Percentiles rank a stretch among this genome's conserved stretches.
Evolutionary conservation across 2,797 vertebrate genomes (phyloP).

Genomic region (Bothrops alternatus): DNA sequence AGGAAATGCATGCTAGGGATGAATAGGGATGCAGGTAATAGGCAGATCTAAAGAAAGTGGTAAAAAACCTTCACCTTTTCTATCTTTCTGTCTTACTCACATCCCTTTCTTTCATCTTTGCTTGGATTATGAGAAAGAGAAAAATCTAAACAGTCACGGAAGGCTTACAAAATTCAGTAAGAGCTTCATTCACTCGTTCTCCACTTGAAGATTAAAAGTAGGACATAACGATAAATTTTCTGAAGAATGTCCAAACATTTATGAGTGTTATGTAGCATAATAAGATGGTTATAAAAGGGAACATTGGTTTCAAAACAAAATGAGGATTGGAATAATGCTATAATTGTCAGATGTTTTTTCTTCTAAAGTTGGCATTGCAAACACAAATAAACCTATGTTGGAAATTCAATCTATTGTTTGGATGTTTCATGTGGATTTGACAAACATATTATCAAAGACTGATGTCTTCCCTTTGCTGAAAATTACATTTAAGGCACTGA

Average conservation of each 20-base stretch:
- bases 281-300: not conserved
- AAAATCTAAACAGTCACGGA: not conserved
- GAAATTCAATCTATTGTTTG: not conserved
- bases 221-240: not conserved
- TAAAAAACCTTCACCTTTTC: not conserved
- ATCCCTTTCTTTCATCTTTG: not conserved
- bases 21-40: not conserved
- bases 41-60: not conserved
- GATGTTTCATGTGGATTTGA: not conserved
- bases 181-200: not conserved
- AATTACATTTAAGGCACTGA: not conserved
- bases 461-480: not conserved
- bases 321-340: not conserved
- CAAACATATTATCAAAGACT: not conserved
- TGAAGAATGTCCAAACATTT: not conserved
- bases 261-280: not conserved
- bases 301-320: not conserved
- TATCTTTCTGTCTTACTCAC: not conserved
- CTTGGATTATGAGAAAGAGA: not conserved
- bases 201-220: not conserved
- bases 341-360: not conserved
- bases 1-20: not conserved
- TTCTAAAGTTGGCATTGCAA: not conserved
- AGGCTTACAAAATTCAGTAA: not conserved
- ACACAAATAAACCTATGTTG: not conserved